phyloP scores from a whole-genome alignment of 2,113 vertebrate genomes.

The Eublepharis macularius region DNA sequence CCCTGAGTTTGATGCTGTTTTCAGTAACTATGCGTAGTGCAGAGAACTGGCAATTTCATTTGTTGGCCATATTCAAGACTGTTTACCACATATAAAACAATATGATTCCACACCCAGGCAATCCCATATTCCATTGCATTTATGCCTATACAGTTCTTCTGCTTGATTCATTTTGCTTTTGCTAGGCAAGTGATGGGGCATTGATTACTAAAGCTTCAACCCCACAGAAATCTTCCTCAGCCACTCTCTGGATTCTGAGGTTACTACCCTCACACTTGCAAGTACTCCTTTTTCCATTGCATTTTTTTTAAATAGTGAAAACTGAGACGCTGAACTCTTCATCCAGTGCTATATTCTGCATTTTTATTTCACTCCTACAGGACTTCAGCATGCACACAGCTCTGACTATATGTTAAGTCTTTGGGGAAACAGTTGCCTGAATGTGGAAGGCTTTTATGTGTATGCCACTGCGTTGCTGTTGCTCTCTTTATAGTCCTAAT shows the following conservation, averaged over 20 bases:
- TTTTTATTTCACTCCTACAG: neutral
- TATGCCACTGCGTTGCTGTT: conserved; percentile 11
- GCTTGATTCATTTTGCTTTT: neutral
- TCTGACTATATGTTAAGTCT: conserved; percentile 20
- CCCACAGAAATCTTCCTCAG: neutral
- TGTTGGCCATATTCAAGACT: neutral
- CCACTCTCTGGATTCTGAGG: neutral
- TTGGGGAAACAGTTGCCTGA: conserved; percentile 27
- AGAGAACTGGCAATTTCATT: neutral
- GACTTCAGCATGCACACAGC: neutral
- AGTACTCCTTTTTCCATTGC: neutral
- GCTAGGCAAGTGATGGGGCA: neutral
- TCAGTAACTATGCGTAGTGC: conserved; percentile 31
- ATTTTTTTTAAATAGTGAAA: neutral
- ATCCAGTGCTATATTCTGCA: neutral
- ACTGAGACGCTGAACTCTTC: neutral
- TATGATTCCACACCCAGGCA: neutral
- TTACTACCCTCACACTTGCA: neutral
- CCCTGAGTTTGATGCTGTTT: conserved; percentile 51
- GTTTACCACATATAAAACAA: neutral
- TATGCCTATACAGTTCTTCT: neutral
- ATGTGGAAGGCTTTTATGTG: conserved; percentile 43
- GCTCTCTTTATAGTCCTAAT: conserved; percentile 46
- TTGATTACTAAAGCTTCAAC: neutral
- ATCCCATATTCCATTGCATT: neutral